Percentiles rank a stretch among this genome's conserved stretches.
Evolutionary conservation across 2,888 invertebrate species (phyloP).

Genomic region (Carabus problematicus): DNA sequence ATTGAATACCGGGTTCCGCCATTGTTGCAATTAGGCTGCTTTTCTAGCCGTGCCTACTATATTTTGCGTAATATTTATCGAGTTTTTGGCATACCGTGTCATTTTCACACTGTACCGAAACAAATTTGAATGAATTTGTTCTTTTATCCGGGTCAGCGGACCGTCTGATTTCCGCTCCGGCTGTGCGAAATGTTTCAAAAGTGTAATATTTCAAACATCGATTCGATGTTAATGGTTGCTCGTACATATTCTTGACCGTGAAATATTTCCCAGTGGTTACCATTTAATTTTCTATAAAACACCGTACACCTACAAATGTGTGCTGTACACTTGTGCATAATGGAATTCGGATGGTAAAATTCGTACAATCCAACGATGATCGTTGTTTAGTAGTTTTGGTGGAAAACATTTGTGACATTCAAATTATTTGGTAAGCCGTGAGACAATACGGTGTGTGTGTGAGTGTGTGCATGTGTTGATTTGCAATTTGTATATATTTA

Average conservation of each 20-base stretch:
- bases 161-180: slow-evolving; percentile 18
- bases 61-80: slow-evolving; percentile 52
- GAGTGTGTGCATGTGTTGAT: no score
- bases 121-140: slow-evolving; percentile 28
- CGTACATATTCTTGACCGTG: slow-evolving; percentile 45
- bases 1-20: slow-evolving; percentile 59
- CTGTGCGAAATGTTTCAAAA: slow-evolving; percentile 33
- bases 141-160: no score
- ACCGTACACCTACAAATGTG: slow-evolving; percentile 15
- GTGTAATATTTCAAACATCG: slow-evolving; percentile 55
- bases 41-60: slow-evolving; percentile 56
- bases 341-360: slow-evolving; percentile 1
- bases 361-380: not conserved
- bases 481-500: no score
- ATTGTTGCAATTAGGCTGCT: slow-evolving; percentile 58
- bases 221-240: slow-evolving; percentile 54
- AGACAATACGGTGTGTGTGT: no score
- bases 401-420: no score
- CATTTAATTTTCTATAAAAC: slow-evolving; percentile 35
- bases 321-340: not conserved
- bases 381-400: no score
- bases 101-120: slow-evolving; percentile 22
- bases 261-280: slow-evolving; percentile 39
- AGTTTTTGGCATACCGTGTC: slow-evolving; percentile 45
- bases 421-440: no score